Evolutionary conservation across 2,113 vertebrate species (phyloP), one percentile per base, ranked within the genome.

Genomic region (Edolisoma coerulescens): DNA sequence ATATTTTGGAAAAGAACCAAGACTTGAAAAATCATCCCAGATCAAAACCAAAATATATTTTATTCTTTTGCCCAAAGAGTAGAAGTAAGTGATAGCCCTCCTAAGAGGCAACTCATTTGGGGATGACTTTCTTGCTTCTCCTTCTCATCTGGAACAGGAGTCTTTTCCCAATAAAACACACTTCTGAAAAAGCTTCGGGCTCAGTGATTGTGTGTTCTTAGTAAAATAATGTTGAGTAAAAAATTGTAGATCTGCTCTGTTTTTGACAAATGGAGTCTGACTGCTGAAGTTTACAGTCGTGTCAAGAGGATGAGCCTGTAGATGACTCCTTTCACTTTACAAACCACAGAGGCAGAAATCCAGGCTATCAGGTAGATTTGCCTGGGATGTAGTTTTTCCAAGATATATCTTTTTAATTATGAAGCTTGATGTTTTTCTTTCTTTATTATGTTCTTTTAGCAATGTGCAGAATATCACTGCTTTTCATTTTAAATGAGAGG

Each of bases 401-500:
- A 95, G 71, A 81, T 90, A 11, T 27, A 41, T 90, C 78, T 83
- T 90, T 88, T 81, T 82, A 81, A 90, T 84, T 81, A 89, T 59
- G 26, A 84, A 77, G 59, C 32, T 91, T 84, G 19, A 0, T 2
- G 83, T 85, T 74, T 83, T 83, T 24, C 7, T 83, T 65, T 70
- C 39, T 84, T 89, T 77, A 52, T 83, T 90, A 33, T 2, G 2
- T 81, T 89, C 23, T 54, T 93, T 84, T 52, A 81, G 71, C 42
- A 83, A 56, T 70, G 84, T 79, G 19, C n/a, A 84, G 50, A 67
- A 57, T 63, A 69, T 83, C 44, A 35, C 47, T 37, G 28, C 54
- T 92, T 94, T 77, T 94, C 76, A 60, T 63, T 89, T 89, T 69
- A 93, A 92, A 83, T 94, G 84, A 90, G 86, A 91, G 35, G 59